Evolutionary conservation across 1,140 invertebrate species (phyloP).

Genomic region (Caenorhabditis tropicalis): DNA sequence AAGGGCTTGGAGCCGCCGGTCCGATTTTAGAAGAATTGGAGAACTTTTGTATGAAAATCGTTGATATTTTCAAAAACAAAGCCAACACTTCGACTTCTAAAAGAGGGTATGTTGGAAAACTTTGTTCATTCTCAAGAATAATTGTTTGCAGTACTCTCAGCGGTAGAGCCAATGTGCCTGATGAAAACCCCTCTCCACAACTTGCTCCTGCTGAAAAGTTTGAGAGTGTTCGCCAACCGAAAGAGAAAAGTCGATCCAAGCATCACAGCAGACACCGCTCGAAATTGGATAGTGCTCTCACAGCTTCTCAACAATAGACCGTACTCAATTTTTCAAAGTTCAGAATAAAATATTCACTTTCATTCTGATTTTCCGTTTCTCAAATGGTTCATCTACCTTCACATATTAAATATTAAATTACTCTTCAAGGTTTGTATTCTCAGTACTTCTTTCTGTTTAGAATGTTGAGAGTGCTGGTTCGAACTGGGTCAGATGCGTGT

Average conservation of each 20-base stretch:
- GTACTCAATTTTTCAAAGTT: neutral
- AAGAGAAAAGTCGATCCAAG: neutral
- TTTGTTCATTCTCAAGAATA: no score
- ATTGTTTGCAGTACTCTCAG: neutral
- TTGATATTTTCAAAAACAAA: constrained; percentile 5
- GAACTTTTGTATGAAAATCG: neutral
- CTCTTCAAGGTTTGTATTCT: no score
- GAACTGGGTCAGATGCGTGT: neutral
- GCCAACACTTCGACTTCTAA: neutral
- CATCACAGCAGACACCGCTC: constrained; percentile 21
- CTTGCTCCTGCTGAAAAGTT: neutral
- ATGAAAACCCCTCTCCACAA: neutral
- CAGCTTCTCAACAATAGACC: neutral
- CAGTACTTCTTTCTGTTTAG: neutral
- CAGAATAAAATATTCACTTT: no score
- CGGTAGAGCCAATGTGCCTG: neutral
- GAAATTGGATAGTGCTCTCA: constrained; percentile 33
- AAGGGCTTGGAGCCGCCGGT: constrained; percentile 6
- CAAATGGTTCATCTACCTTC: neutral
- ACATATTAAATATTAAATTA: no score
- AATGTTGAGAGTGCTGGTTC: constrained; percentile 13
- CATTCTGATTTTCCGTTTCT: neutral
- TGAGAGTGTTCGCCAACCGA: constrained; percentile 29
- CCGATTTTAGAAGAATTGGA: constrained; percentile 18
- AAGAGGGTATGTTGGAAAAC: neutral